Percentiles rank a stretch among this genome's conserved stretches.
Conservation (phyloP, 92 coral and sea anemone species). For the Palythoa caribaeorum region DNA sequence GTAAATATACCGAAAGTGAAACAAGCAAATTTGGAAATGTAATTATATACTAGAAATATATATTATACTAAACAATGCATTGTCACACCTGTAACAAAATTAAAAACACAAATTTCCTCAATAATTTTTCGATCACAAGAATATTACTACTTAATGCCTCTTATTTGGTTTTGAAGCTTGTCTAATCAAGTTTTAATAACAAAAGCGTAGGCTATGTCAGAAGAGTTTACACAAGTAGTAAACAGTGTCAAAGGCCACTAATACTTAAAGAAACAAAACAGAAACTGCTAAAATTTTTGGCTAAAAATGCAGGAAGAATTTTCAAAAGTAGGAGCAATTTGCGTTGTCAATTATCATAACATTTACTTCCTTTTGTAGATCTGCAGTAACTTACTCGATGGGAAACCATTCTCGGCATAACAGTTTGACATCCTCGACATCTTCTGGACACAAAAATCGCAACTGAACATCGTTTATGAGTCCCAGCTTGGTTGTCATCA, state of each 20-base stretch:
- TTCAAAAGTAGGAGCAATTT: neutral
- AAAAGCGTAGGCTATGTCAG: neutral
- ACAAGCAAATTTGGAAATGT: no score
- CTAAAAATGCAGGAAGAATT: neutral
- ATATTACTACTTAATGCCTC: no score
- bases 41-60: no score
- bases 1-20: no score
- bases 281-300: neutral
- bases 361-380: neutral
- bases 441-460: constrained; percentile 93
- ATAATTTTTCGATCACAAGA: no score
- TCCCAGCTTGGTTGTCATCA: constrained; percentile 98
- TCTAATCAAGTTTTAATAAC: neutral
- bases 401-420: constrained; percentile 99
- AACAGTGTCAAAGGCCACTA: no score
- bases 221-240: neutral
- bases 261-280: neutral
- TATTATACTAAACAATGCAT: neutral
- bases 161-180: no score
- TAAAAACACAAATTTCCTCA: neutral
- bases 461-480: constrained; percentile 93
- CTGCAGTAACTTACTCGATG: constrained; percentile 84
- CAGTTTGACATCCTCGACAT: constrained; percentile 93
- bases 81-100: neutral
- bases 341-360: neutral